Evolutionary conservation across 2,797 vertebrate species (phyloP).

Genomic region (Pseudotriccus pelzelni): DNA sequence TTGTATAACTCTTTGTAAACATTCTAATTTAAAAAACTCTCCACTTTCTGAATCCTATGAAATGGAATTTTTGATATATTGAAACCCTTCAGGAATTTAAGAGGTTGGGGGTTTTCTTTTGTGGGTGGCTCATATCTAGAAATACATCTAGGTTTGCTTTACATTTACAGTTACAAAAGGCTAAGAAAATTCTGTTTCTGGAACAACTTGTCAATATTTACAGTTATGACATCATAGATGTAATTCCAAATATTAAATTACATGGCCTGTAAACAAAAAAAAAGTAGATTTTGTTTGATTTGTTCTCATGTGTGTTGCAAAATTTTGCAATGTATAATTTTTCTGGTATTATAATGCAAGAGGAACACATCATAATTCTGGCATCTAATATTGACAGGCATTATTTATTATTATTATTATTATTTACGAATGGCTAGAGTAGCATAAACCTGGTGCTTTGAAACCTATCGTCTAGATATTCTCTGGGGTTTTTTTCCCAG

Average conservation of each 20-base stretch:
- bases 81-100: not conserved
- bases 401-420: not conserved
- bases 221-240: not conserved
- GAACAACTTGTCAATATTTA: not conserved
- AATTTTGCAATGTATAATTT: not conserved
- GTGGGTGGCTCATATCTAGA: not conserved
- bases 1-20: not conserved
- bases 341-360: not conserved
- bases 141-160: not conserved
- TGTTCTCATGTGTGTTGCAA: not conserved
- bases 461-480: not conserved
- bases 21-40: not conserved
- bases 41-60: not conserved
- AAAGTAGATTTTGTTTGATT: not conserved
- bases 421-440: not conserved
- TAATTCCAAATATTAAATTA: not conserved
- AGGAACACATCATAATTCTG: not conserved
- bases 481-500: not conserved
- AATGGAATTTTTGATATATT: not conserved
- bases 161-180: not conserved
- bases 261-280: not conserved
- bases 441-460: not conserved
- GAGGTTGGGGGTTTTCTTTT: not conserved
- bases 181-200: not conserved
- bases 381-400: not conserved